Percentiles rank a stretch among this genome's conserved stretches.
Conservation (phyloP, 2,797 vertebrate genomes). For the Rhynchonycteris naso region DNA sequence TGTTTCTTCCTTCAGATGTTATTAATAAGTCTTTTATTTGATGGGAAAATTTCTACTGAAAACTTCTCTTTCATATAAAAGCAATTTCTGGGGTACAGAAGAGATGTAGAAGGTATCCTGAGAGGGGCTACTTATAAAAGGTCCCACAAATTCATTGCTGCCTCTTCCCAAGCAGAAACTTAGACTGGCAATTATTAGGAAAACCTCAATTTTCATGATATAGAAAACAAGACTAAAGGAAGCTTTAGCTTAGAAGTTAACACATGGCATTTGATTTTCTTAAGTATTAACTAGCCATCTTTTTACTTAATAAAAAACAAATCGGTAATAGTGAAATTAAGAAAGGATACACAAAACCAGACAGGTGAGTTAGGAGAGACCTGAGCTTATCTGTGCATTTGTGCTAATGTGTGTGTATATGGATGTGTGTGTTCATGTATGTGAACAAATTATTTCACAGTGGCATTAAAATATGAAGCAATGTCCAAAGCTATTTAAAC, state of each 20-base stretch:
- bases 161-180: neutral
- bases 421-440: neutral
- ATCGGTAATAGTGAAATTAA: neutral
- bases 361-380: neutral
- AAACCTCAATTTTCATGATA: neutral
- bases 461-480: neutral
- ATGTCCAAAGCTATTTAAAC: neutral
- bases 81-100: neutral
- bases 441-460: neutral
- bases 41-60: neutral
- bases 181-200: neutral
- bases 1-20: neutral
- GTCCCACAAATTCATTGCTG: neutral
- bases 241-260: neutral
- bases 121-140: neutral
- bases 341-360: neutral
- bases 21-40: neutral
- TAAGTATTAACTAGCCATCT: neutral
- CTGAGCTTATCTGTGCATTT: neutral
- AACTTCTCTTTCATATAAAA: neutral
- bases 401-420: fast-evolving
- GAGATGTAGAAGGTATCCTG: neutral
- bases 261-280: neutral
- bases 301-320: conserved; percentile 10
- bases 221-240: neutral